Percentiles rank a stretch among this genome's conserved stretches.
Conservation (phyloP, 2,888 invertebrate genomes). For the Phyllotreta cruciferae region DNA sequence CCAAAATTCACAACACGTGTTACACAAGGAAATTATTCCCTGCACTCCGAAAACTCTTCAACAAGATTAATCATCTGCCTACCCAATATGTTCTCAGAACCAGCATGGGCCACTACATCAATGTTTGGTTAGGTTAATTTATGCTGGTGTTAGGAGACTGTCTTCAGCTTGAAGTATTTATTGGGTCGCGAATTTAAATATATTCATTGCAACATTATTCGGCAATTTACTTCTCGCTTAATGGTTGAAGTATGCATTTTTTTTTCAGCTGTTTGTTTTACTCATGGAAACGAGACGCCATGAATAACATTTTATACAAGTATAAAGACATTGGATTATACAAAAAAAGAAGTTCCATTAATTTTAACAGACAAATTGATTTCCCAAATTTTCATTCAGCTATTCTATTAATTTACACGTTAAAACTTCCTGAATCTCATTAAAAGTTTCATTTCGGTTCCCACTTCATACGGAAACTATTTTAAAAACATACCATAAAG, state of each 20-base stretch:
- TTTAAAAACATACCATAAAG: conserved; percentile 16
- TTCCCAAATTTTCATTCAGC: background rate
- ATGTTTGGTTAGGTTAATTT: conserved; percentile 13
- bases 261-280: no score
- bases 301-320: no score
- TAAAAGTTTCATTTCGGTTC: conserved; percentile 23
- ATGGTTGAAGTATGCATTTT: background rate
- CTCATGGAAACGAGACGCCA: no score
- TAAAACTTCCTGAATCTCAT: conserved; percentile 18
- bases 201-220: conserved; percentile 1
- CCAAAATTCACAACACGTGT: background rate
- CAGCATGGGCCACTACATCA: conserved; percentile 11
- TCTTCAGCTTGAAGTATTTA: conserved; percentile 11
- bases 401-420: conserved; percentile 10
- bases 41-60: background rate
- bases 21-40: conserved; percentile 2
- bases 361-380: background rate
- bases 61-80: conserved; percentile 9
- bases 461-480: conserved; percentile 12
- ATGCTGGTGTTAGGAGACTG: conserved; percentile 10
- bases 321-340: no score
- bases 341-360: no score
- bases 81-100: conserved; percentile 11
- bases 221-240: background rate
- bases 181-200: conserved; percentile 4